Evolutionary conservation across 2,113 vertebrate genomes (phyloP).

Genomic region (Pseudopipra pipra): DNA sequence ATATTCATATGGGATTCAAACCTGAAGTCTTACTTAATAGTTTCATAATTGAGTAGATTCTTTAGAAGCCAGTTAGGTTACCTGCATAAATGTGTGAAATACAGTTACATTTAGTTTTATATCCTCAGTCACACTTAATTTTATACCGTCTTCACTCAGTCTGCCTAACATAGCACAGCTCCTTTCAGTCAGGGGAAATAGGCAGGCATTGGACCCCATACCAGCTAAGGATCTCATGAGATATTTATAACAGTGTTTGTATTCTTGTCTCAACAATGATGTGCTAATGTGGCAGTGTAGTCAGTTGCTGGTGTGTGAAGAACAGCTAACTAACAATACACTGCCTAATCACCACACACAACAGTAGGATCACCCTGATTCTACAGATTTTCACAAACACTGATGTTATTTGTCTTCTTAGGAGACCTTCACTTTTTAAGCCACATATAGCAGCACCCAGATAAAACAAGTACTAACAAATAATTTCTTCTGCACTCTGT

Average conservation of each 20-base stretch:
- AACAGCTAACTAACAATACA: constrained; percentile 81
- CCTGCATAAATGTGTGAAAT: not conserved
- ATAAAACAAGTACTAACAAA: not conserved
- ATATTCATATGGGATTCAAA: not conserved
- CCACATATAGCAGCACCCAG: not conserved
- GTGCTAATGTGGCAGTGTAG: constrained; percentile 67
- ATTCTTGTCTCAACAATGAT: not conserved
- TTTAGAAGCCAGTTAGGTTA: not conserved
- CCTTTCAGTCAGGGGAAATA: not conserved
- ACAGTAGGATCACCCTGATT: not conserved
- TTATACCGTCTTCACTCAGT: not conserved
- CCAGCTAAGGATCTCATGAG: not conserved
- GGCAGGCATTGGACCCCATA: not conserved
- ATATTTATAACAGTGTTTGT: not conserved
- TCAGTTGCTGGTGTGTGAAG: constrained; percentile 64
- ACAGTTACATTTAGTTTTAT: not conserved
- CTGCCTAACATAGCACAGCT: not conserved
- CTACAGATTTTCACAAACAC: not conserved
- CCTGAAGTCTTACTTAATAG: not conserved
- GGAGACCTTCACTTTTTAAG: not conserved
- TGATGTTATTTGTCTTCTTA: not conserved
- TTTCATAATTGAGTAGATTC: not conserved
- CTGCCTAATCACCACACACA: constrained; percentile 77
- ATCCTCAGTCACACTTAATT: not conserved
- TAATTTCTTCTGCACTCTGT: not conserved